Evolutionary conservation across 2,797 vertebrate genomes (phyloP), one percentile per base, ranked within the genome.

Genomic region (Tinamus major): DNA sequence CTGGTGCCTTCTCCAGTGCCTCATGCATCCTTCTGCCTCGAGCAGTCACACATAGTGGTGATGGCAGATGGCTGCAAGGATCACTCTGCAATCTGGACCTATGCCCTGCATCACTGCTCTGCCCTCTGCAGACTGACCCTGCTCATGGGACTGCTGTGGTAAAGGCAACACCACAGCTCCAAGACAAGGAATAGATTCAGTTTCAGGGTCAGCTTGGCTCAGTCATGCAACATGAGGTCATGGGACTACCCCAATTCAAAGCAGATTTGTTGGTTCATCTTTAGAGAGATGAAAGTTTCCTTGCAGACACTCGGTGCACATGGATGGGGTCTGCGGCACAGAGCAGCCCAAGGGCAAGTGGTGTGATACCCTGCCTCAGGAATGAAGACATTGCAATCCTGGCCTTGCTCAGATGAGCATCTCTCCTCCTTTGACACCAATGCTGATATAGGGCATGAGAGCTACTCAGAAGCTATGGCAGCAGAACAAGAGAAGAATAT

Each of bases 1-100:
- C 21, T 20, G 16, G 23, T 42, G 41, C 37, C 41, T 82, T 24
- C 63, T 37, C 44, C 1, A 0, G 14, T 37, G 12, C 64, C 6
- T 4, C 26, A 48, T 8, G 3, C 13, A 16, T 37, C 49, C 20
- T 70, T 5, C 6, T 64, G 39, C 58, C 69, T 69, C 49, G 39
- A 78, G 65, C 29, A 1, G 0, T 16, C 20, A 26, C 62, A 49
- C 1, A 4, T 39, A 55, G 18, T 0, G 0, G 9, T 41, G 39
- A 39, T 0, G 1, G 62, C 68, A 75, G 85, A 64, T 42, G 68
- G 85, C 59, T 56, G 27, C 64, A 13, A 27, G 44, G 65, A 61
- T 61, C 65, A 78, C 35, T 29, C 39, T 53, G 39, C 31, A 33
- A 7, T 33, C 39, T 44, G 70, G 59, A 63, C 11, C 42, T 51